phyloP scores from a whole-genome alignment of 2,113 vertebrate genomes.

The Hippopotamus amphibius region DNA sequence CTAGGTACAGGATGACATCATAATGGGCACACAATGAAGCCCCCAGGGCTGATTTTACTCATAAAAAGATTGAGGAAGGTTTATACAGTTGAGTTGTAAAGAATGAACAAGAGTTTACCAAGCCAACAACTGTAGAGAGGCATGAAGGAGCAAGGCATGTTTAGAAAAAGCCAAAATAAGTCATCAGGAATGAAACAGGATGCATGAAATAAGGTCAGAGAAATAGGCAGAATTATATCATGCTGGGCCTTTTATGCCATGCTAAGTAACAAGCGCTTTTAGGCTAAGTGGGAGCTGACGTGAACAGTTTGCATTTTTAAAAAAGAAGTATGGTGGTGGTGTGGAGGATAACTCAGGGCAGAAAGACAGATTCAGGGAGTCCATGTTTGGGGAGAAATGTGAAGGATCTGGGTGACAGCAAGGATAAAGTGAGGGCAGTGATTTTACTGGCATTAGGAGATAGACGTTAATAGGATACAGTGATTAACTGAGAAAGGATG shows the following conservation, averaged over 20 bases:
- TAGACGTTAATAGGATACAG: neutral
- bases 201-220: neutral
- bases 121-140: neutral
- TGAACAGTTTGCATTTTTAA: neutral
- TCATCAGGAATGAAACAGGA: neutral
- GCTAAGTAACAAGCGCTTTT: neutral
- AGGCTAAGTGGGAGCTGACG: neutral
- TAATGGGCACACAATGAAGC: neutral
- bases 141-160: neutral
- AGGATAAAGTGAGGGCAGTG: neutral
- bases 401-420: neutral
- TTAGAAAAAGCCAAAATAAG: neutral
- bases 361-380: neutral
- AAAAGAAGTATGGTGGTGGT: neutral
- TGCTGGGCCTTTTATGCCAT: neutral
- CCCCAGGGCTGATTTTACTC: neutral
- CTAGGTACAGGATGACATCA: neutral
- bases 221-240: neutral
- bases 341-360: neutral
- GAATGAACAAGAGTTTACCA: neutral
- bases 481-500: neutral
- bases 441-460: neutral
- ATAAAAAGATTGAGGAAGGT: neutral
- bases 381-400: neutral
- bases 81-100: slow-evolving; percentile 23